Conservation (phyloP, 2,113 vertebrate genomes). For the Pygoscelis antarcticus region DNA sequence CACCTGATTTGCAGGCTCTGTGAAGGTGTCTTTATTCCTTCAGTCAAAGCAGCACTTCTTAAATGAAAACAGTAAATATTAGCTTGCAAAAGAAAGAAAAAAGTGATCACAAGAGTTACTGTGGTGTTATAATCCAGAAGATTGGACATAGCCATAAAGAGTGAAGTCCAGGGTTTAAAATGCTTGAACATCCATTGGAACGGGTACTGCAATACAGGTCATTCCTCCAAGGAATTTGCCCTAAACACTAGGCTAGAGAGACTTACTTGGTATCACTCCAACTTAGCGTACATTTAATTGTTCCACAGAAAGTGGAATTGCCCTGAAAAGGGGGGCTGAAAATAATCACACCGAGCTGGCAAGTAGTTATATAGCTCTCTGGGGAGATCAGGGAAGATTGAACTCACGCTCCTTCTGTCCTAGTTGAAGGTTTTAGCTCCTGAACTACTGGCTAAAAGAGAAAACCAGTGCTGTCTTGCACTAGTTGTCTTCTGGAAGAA, state of each 20-base stretch:
- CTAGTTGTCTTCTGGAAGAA: background rate
- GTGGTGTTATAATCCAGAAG: background rate
- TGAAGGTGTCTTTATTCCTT: background rate
- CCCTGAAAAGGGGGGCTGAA: background rate
- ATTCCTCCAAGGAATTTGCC: background rate
- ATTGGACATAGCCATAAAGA: background rate
- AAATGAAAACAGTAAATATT: background rate
- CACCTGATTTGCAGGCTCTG: background rate
- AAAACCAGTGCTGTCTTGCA: background rate
- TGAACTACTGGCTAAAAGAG: background rate
- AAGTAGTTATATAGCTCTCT: background rate
- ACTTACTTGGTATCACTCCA: background rate
- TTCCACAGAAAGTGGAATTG: background rate
- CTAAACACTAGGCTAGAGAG: accelerated
- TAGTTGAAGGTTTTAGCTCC: background rate
- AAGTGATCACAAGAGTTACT: background rate
- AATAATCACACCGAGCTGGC: background rate
- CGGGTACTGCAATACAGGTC: background rate
- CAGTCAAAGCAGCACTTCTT: background rate
- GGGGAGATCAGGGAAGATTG: background rate
- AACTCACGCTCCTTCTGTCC: background rate
- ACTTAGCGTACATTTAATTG: background rate
- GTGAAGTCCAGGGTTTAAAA: background rate
- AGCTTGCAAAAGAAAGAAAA: background rate
- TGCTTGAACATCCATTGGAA: background rate